Conservation (phyloP, 2,888 invertebrate genomes). For the Dasysyrphus albostriatus region DNA sequence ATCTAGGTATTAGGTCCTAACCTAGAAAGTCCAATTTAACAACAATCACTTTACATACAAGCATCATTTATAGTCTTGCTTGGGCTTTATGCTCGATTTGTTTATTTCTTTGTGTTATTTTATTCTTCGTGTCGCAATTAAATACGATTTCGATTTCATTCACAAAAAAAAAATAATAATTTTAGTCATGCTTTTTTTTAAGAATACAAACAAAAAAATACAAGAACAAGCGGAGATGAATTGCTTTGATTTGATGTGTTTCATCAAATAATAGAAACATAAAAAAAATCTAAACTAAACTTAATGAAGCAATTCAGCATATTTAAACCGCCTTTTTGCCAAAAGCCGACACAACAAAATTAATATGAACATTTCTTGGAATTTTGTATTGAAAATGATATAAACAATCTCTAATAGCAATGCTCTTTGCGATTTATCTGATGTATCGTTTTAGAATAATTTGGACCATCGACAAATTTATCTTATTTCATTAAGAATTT, state of each 20-base stretch:
- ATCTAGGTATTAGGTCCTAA: background rate
- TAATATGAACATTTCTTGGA: constrained; percentile 40
- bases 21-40: constrained; percentile 32
- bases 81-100: constrained; percentile 15
- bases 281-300: background rate
- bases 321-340: constrained; percentile 38
- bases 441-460: too few relatives aligned
- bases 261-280: constrained; percentile 38
- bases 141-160: constrained; percentile 66
- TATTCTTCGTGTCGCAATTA: constrained; percentile 53
- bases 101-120: constrained; percentile 2
- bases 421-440: constrained; percentile 14
- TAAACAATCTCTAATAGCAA: constrained; percentile 3
- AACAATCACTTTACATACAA: constrained; percentile 2
- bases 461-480: constrained; percentile 14
- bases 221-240: constrained; percentile 1
- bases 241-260: constrained; percentile 28
- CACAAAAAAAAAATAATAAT: constrained; percentile 55
- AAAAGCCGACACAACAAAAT: constrained; percentile 15
- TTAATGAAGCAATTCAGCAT: constrained; percentile 70
- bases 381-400: constrained; percentile 42
- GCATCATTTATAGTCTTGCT: background rate
- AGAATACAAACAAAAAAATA: background rate
- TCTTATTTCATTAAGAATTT: constrained; percentile 9
- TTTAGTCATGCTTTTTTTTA: constrained; percentile 38